Conservation (phyloP, 64 coral and sea anemone species). For the Platygyra sinensis region DNA sequence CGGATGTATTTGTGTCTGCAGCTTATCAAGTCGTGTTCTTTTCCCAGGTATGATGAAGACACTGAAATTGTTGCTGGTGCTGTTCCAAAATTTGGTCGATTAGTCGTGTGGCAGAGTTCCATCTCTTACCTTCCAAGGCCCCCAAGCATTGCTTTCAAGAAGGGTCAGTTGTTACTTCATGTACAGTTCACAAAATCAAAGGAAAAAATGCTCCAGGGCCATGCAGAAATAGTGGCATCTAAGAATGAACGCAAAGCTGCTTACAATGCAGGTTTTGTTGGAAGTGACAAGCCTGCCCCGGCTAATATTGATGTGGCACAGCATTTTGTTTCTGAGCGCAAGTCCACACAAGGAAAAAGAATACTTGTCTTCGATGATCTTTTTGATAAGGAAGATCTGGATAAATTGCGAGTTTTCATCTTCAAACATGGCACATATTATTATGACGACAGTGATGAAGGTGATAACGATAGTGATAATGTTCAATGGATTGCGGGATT, state of each 20-base stretch:
- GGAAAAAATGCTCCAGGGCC: constrained; percentile 69
- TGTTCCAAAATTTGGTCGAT: constrained; percentile 76
- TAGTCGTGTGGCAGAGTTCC: constrained; percentile 78
- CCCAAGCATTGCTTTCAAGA: constrained; percentile 85
- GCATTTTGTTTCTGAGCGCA: constrained; percentile 47
- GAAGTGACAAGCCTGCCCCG: constrained; percentile 56
- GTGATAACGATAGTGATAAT: constrained; percentile 85
- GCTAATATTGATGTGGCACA: constrained; percentile 43
- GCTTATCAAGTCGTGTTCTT: not conserved
- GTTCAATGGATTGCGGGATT: constrained; percentile 99
- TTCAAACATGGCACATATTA: constrained; percentile 94
- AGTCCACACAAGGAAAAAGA: constrained; percentile 74
- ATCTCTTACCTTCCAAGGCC: constrained; percentile 79
- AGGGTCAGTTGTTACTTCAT: constrained; percentile 78
- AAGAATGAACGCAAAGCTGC: constrained; percentile 34
- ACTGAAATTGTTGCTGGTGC: constrained; percentile 85
- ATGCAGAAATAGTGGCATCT: constrained; percentile 41
- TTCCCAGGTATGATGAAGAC: constrained; percentile 78
- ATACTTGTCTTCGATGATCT: constrained; percentile 96
- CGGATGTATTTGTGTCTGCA: too few relatives aligned
- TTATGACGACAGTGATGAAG: constrained; percentile 92
- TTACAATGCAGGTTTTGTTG: constrained; percentile 68
- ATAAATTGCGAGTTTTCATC: constrained; percentile 69
- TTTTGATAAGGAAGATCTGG: constrained; percentile 89
- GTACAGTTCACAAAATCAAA: constrained; percentile 83